Base-by-base conservation (phyloP, 2,797 vertebrate species). In the Ceyx erithaca region DNA sequence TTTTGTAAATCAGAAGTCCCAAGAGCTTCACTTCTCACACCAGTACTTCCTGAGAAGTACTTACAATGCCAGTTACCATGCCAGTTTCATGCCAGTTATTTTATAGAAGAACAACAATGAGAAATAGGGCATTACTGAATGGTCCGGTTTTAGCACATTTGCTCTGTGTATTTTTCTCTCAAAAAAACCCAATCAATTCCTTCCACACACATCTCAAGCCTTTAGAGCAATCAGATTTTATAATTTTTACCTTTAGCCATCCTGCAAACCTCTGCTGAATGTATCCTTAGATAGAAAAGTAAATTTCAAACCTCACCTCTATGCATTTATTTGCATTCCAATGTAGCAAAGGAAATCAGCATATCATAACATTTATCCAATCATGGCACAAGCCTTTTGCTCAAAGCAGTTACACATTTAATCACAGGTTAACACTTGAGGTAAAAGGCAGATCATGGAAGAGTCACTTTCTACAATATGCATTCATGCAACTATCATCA, bases 251-350 rank as follows among this genome's bases (percentile, higher is more conserved):
- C 23, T 62, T 54, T 43, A 58, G 30, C n/a, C 9, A 51, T 43
- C 62, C 78, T 54, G 23, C 31, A 91, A 87, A 61, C 10, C 22
- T 55, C 70, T 80, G 20, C 33, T 76, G 26, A 91, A 58, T 40
- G 31, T 25, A 62, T 88, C 48, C 10, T 10, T 67, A 80, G 37
- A 89, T 28, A 78, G 7, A 83, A 54, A 87, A 64, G 15, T 18
- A 68, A 66, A 79, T 78, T 66, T 75, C 22, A 68, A 51, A 46
- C 37, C 37, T 7, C 26, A 63, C 2, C 11, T 14, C 31, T 37
- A 71, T 26, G 55, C 59, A 80, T 69, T 69, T 89, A 52, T 83
- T 90, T 92, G 66, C 69, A 85, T 87, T 75, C 41, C 66, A 71
- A 40, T 41, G 40, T 20, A 89, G 58, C 0, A 10, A 85, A 80